Evolutionary conservation across 2,888 invertebrate species (phyloP), one percentile per base, ranked within the genome.

Genomic region (Phytoseiulus persimilis): DNA sequence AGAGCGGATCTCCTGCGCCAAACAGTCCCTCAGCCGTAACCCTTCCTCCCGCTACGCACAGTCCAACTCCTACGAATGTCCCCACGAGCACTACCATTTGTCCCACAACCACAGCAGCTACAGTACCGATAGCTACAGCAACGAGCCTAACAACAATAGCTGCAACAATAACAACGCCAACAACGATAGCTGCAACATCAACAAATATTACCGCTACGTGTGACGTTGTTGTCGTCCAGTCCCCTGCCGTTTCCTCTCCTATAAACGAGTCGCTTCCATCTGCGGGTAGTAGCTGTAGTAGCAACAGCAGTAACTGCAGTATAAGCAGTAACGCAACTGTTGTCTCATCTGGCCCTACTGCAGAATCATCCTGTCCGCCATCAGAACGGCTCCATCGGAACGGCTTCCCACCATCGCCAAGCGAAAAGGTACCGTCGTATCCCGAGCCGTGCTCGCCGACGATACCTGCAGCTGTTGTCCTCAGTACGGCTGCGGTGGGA

Each of bases 291-390:
- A 45, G 87, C 32, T 33, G 87, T 39, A 87, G 45, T 45, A 87
- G 87, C 87, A 87, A 45, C 87, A 87, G 87, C 45, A 87, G 87
- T 33, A 32, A 45, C 33, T 32, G 87, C 32, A 87, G 87, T 23
- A 32, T 31, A 0, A 33, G 32, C 32, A 87, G 87, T 45, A 87
- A 33, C 23, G 33, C 32, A 33, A 33, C 87, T 45, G 33, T 33
- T 39, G 87, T 87, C 18, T 33, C n/a, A 33, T 31, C 39, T 33
- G 33, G 87, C 45, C 87, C 87, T 9, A 87, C 87, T 6, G 87
- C 39, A 87, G 87, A 33, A 32, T 28, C 31, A 28, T 33, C 39
- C 32, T 23, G 45, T n/a, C 5, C 31, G 87, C 87, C 87, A 14
- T 33, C 87, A 31, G 23, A 5, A 23, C n/a, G 9, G 32, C 84